These are phyloP conservation scores for Calephelis nemesis DNA, from an alignment of 1,140 invertebrate species.

Conservation along the genomic window DNA sequence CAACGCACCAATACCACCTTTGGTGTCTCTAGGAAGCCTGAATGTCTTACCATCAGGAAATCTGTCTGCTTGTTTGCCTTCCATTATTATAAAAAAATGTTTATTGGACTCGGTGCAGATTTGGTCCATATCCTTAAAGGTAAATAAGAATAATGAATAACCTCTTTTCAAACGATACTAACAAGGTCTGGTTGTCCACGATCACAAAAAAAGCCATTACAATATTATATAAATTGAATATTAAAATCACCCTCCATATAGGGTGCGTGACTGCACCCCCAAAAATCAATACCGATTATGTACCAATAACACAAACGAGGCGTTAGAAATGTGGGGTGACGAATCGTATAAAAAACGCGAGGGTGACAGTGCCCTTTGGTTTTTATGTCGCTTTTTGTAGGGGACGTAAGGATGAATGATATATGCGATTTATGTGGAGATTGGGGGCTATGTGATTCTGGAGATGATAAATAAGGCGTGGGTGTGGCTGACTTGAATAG, in stretches of 20 bases:
- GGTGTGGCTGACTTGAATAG: background rate
- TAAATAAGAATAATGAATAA: too few relatives aligned
- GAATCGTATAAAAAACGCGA: conserved; percentile 40
- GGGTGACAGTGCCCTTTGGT: conserved; percentile 37
- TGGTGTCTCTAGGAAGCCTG: too few relatives aligned
- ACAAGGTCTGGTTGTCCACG: too few relatives aligned
- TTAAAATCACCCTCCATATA: conserved; percentile 10
- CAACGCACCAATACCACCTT: too few relatives aligned
- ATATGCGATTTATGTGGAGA: conserved; percentile 22
- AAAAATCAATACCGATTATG: conserved; percentile 49
- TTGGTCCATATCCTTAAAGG: too few relatives aligned
- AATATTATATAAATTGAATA: background rate
- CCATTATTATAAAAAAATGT: too few relatives aligned
- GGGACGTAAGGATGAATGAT: conserved; percentile 31
- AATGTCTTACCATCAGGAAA: too few relatives aligned
- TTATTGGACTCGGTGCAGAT: too few relatives aligned
- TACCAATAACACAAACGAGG: conserved; percentile 47
- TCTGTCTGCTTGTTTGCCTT: too few relatives aligned
- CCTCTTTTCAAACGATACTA: too few relatives aligned
- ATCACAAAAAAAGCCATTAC: too few relatives aligned
- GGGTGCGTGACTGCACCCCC: background rate
- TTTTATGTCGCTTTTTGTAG: conserved; percentile 44
- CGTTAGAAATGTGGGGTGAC: conserved; percentile 43
- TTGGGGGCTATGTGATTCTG: conserved; percentile 24
- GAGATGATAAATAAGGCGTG: conserved; percentile 8